A percentile compares a stretch with the other conserved stretches of the same genome.
These are phyloP conservation scores for Sinopyrophorus schimmeli DNA, from an alignment of 2,888 invertebrate species.

Conservation along the genomic window DNA sequence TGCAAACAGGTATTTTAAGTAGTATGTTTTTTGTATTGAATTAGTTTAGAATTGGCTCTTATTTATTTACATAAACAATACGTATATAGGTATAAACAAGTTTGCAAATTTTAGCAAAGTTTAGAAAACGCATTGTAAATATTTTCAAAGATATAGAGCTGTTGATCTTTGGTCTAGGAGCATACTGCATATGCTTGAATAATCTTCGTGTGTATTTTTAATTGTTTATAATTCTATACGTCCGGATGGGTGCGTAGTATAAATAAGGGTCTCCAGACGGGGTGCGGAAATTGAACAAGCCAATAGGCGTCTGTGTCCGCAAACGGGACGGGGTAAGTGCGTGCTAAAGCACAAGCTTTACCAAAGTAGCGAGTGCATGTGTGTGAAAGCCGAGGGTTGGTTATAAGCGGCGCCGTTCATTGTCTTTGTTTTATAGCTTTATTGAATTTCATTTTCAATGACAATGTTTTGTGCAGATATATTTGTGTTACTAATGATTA, in stretches of 20 bases:
- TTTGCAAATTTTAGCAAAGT: too few relatives aligned
- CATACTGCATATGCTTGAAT: slow-evolving; percentile 14
- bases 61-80: too few relatives aligned
- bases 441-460: not conserved
- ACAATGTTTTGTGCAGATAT: slow-evolving; percentile 15
- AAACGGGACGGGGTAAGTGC: slow-evolving; percentile 52
- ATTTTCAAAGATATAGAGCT: too few relatives aligned
- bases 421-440: slow-evolving; percentile 5
- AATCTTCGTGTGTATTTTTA: slow-evolving; percentile 28
- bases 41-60: too few relatives aligned
- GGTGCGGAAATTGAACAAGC: slow-evolving; percentile 42
- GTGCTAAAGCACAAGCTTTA: slow-evolving; percentile 38
- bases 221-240: slow-evolving; percentile 31
- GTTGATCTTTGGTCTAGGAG: too few relatives aligned
- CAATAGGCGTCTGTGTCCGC: slow-evolving; percentile 48
- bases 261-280: slow-evolving; percentile 41
- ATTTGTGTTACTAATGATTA: slow-evolving; percentile 13
- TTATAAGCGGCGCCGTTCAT: slow-evolving; percentile 14
- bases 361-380: slow-evolving; percentile 42
- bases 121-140: too few relatives aligned
- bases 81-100: too few relatives aligned
- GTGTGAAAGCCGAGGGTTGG: slow-evolving; percentile 28
- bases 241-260: slow-evolving; percentile 38
- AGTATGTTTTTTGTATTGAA: too few relatives aligned
- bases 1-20: too few relatives aligned